Evolutionary conservation across 2,888 invertebrate species (phyloP), one percentile per base, ranked within the genome.

Genomic region (Tromatobia lineatoria): DNA sequence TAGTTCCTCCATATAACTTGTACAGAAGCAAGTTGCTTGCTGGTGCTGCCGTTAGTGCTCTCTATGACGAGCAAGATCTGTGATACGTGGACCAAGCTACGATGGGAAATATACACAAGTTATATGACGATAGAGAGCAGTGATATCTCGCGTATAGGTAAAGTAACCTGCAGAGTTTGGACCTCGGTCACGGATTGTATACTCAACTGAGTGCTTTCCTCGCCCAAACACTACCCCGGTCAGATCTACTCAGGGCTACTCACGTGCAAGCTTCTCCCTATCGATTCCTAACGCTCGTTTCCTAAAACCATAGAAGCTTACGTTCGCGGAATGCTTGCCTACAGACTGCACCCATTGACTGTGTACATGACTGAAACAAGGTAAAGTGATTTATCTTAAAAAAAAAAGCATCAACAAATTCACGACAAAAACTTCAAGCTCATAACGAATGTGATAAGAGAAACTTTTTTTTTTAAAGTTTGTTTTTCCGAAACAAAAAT

Each of bases 121-220:
- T 11, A 64, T n/a, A 20, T 10, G 38, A 64, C 25, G 15, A 57
- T 15, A 38, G 52, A 34, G 71, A 23, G 23, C 6, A 10, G 38
- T 42, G 54, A 70, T 54, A 54, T 70, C 70, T 54, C 38, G 13
- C 54, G 23, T 23, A 70, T 64, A 38, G 20, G 70, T 34, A 54
- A 54, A 70, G 52, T 38, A 23, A 54, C 13, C 54, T 7, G 18
- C 20, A 25, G 38, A 70, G 52, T 70, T 70, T 34, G 64, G 47
- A 38, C 47, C 61, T 34, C 25, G 29, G 70, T 77, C 71, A 80
- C 64, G 20, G 59, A 23, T 25, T 85, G 80, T 80, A 69, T 78
- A 74, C 75, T 70, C 74, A 78, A 83, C 57, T 23, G 73, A 83
- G 80, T 70, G 71, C 70, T 71, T 79, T 59, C 45, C 47, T n/a